Percentiles rank a stretch among this genome's conserved stretches.
phyloP scores from a whole-genome alignment of 2,113 vertebrate genomes.

The Cyrtonyx montezumae region DNA sequence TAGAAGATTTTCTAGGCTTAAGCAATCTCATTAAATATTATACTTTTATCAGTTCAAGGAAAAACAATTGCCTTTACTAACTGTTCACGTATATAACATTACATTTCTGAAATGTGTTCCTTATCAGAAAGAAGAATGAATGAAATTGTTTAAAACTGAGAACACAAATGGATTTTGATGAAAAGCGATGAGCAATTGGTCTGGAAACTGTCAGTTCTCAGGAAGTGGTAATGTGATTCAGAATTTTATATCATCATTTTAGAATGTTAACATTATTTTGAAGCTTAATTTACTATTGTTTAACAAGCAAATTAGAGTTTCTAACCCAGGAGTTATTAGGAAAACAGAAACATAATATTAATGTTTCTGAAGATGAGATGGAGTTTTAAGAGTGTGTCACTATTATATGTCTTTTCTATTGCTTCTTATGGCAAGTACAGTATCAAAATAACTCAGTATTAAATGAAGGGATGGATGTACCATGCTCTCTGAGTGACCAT shows the following conservation, averaged over 20 bases:
- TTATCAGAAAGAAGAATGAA: background rate
- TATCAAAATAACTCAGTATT: too few species aligned
- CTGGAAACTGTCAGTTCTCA: background rate
- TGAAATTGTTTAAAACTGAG: background rate
- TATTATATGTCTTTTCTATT: background rate
- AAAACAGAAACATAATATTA: background rate
- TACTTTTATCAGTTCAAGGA: background rate
- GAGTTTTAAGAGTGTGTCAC: background rate
- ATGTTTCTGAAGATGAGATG: background rate
- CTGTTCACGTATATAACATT: background rate
- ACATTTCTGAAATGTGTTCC: background rate
- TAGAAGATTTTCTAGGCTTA: background rate
- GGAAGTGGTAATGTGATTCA: background rate
- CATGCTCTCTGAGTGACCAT: background rate
- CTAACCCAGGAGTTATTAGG: background rate
- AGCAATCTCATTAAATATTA: background rate
- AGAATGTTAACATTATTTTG: background rate
- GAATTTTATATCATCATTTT: background rate
- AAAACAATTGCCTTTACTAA: background rate
- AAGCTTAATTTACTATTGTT: background rate
- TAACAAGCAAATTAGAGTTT: background rate
- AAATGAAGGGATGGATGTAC: background rate
- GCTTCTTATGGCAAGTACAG: background rate
- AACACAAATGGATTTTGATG: background rate
- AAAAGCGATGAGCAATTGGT: background rate